These are phyloP conservation scores for Ctenicera cuprea DNA, from an alignment of 2,888 invertebrate genomes.

Conservation along the genomic window DNA sequence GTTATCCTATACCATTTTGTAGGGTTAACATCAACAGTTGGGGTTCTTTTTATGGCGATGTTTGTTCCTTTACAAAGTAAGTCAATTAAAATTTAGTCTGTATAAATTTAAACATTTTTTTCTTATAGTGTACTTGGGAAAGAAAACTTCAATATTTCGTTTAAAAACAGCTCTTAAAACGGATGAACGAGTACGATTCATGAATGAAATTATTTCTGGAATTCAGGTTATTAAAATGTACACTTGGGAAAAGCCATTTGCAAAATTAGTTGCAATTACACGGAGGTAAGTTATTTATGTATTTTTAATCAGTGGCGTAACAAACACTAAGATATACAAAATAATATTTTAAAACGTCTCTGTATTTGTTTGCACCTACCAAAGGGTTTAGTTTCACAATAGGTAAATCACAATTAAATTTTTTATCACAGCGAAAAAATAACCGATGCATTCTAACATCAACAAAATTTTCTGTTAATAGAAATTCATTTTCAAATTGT, in stretches of 20 bases:
- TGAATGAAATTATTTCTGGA: constrained; percentile 92
- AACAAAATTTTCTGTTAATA: too few species aligned
- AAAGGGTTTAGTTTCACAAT: too few species aligned
- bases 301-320: constrained; percentile 2
- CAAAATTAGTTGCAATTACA: constrained; percentile 81
- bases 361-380: too few species aligned
- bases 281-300: constrained; percentile 77
- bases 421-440: too few species aligned
- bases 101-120: constrained; percentile 21
- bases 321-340: too few species aligned
- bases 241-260: constrained; percentile 91
- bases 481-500: too few species aligned
- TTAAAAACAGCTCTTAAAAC: constrained; percentile 88
- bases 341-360: too few species aligned
- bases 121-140: constrained; percentile 80
- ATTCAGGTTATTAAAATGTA: constrained; percentile 95
- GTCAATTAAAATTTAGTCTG: constrained; percentile 54
- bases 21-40: constrained; percentile 74
- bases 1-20: constrained; percentile 79
- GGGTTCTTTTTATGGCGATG: constrained; percentile 73
- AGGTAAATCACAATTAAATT: too few species aligned
- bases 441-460: too few species aligned
- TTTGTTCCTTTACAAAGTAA: constrained; percentile 73
- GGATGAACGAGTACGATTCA: constrained; percentile 91
- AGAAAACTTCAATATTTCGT: constrained; percentile 82